phyloP scores from a whole-genome alignment of 2,888 invertebrate genomes.

The Oscheius sp. region DNA sequence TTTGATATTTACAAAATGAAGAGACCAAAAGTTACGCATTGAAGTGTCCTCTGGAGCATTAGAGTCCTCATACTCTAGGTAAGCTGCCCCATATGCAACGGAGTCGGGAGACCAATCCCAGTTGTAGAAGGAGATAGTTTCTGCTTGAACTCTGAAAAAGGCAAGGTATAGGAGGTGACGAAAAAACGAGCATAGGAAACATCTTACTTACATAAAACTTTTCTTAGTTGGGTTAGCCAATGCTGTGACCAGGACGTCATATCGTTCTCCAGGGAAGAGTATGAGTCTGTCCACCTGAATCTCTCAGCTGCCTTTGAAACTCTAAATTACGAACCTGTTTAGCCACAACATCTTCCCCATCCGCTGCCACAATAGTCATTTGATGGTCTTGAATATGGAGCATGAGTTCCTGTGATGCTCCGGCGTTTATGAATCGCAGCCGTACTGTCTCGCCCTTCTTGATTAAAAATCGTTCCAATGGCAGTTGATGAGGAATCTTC shows the following conservation, averaged over 20 bases:
- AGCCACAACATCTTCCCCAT: conserved; percentile 66
- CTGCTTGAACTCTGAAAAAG: conserved; percentile 43
- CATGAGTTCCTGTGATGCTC: conserved; percentile 63
- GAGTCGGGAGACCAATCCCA: conserved; percentile 57
- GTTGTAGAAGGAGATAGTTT: conserved; percentile 52
- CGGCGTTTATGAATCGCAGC: conserved; percentile 66
- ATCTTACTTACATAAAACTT: conserved; percentile 31
- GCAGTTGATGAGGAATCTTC: conserved; percentile 54
- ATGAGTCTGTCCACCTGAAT: conserved; percentile 56
- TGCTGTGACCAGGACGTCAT: conserved; percentile 65
- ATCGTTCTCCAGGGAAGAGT: conserved; percentile 69
- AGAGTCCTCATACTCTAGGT: conserved; percentile 57
- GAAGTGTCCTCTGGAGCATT: conserved; percentile 41
- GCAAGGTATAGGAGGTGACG: too few species aligned
- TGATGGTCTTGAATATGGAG: conserved; percentile 63
- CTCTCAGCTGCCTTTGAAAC: not conserved
- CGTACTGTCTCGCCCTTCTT: conserved; percentile 50
- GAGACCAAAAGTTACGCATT: conserved; percentile 29
- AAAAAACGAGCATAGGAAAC: too few species aligned
- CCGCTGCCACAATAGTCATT: conserved; percentile 64
- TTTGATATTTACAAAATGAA: not conserved
- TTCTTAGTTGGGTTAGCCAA: conserved; percentile 50
- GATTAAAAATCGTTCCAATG: conserved; percentile 61
- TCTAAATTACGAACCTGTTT: conserved; percentile 35
- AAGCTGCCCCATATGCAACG: conserved; percentile 59